A percentile compares a stretch with the other conserved stretches of the same genome.
Conservation (phyloP, 2,113 vertebrate species). For the Girardinichthys multiradiatus region DNA sequence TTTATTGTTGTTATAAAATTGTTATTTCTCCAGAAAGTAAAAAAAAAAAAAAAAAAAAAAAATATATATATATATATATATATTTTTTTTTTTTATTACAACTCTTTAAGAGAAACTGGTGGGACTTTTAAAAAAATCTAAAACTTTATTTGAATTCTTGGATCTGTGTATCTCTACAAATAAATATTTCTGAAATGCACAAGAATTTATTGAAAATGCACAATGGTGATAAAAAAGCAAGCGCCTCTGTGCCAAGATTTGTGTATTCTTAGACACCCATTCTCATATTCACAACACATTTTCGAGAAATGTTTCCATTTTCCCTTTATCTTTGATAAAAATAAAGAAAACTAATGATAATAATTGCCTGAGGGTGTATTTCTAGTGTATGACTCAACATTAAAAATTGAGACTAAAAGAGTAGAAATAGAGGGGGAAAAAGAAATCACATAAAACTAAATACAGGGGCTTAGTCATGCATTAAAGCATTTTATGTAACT, state of each 20-base stretch:
- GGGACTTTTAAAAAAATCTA: too few species aligned
- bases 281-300: too few species aligned
- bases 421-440: too few species aligned
- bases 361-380: too few species aligned
- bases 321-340: neutral
- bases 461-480: neutral
- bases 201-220: neutral
- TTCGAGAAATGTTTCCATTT: neutral
- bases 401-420: neutral
- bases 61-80: too few species aligned
- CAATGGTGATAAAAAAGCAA: neutral
- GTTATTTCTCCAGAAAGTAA: too few species aligned
- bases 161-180: neutral
- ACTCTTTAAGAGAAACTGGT: too few species aligned
- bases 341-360: neutral
- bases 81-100: too few species aligned
- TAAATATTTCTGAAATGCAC: neutral
- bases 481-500: neutral
- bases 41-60: too few species aligned
- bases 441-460: neutral
- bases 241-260: too few species aligned
- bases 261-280: neutral
- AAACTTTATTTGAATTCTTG: too few species aligned
- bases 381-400: neutral
- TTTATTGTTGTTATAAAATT: too few species aligned